These are phyloP conservation scores for Himalopsyche phryganea DNA, from an alignment of 1,140 invertebrate species.

Conservation along the genomic window DNA sequence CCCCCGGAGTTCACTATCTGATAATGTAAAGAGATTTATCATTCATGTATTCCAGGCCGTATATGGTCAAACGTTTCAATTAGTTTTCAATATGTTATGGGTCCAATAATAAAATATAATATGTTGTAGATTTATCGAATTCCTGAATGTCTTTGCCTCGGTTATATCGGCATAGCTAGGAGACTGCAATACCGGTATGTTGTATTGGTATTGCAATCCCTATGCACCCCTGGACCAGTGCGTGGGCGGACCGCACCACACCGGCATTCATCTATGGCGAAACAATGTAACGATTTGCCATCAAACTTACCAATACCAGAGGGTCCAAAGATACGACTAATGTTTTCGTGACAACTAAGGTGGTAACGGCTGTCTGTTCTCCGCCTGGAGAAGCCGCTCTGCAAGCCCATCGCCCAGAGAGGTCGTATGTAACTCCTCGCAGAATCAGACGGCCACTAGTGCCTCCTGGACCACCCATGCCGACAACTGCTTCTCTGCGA, in stretches of 20 bases:
- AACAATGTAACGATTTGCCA: background rate
- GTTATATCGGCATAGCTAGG: too few species aligned
- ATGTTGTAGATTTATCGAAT: too few species aligned
- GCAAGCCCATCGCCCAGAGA: conserved; percentile 26
- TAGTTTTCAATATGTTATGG: too few species aligned
- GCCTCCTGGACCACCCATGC: background rate
- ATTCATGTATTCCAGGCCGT: too few species aligned
- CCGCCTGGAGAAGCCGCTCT: conserved; percentile 17
- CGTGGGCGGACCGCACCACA: too few species aligned
- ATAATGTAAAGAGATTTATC: background rate
- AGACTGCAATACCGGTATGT: too few species aligned
- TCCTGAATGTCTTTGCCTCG: too few species aligned
- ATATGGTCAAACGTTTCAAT: too few species aligned
- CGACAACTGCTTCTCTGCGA: background rate
- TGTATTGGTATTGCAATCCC: too few species aligned
- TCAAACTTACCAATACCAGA: conserved; percentile 11
- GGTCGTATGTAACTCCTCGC: background rate
- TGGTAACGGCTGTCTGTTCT: conserved; percentile 17
- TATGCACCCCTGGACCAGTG: too few species aligned
- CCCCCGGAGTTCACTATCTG: conserved; percentile 74
- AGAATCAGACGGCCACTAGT: conserved; percentile 9
- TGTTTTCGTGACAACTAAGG: conserved; percentile 9
- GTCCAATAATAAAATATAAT: too few species aligned
- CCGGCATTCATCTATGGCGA: too few species aligned
- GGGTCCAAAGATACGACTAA: conserved; percentile 17